Percentiles rank a stretch among this genome's conserved stretches.
phyloP scores from a whole-genome alignment of 2,113 vertebrate genomes.

The Petrocephalus zakoni region DNA sequence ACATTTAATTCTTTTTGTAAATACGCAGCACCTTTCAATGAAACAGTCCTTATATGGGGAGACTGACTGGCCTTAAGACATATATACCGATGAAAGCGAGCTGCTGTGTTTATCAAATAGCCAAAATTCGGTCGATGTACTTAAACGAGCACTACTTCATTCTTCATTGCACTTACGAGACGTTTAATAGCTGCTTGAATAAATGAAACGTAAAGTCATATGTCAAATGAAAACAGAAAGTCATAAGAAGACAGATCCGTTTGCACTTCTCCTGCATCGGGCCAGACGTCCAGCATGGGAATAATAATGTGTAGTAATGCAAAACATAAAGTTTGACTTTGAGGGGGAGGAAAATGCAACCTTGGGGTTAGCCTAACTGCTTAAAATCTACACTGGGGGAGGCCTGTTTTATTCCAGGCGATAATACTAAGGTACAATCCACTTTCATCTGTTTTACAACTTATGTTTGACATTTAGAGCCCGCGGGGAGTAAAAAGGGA shows the following conservation, averaged over 20 bases:
- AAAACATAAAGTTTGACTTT: constrained; percentile 4
- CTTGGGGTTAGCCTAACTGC: background rate
- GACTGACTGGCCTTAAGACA: background rate
- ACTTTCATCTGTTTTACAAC: constrained; percentile 12
- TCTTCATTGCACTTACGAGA: background rate
- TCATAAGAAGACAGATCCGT: background rate
- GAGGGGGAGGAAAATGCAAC: background rate
- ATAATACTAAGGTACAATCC: background rate
- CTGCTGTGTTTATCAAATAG: background rate
- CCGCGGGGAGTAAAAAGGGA: background rate
- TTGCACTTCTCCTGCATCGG: background rate
- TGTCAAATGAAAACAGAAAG: background rate
- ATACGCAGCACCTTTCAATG: background rate
- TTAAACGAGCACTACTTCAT: background rate
- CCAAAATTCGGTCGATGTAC: background rate
- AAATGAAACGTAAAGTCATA: background rate
- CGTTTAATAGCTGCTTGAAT: background rate
- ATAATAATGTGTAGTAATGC: background rate
- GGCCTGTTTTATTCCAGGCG: background rate
- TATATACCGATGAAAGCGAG: background rate
- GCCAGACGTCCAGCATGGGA: background rate
- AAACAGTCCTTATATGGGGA: background rate
- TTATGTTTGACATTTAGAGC: constrained; percentile 16
- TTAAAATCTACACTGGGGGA: background rate
- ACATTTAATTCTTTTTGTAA: background rate